phyloP scores from a whole-genome alignment of 2,113 vertebrate species.

The Chionodraco myersi region DNA sequence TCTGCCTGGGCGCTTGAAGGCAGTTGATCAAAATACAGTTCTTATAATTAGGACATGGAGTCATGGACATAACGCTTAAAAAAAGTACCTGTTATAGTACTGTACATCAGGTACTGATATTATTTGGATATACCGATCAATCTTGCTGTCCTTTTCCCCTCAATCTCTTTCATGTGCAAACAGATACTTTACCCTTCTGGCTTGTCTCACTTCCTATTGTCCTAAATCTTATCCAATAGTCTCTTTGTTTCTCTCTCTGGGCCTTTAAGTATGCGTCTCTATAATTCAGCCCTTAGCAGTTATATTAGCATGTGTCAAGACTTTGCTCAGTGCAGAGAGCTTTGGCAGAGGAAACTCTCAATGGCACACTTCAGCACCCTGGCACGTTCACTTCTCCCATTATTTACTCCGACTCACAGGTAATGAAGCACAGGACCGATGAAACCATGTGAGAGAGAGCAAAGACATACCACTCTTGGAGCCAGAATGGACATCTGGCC shows the following conservation, averaged over 20 bases:
- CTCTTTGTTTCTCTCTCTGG: constrained; percentile 28
- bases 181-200: not conserved
- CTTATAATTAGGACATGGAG: too few relatives aligned
- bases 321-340: constrained; percentile 43
- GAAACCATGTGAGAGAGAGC: constrained; percentile 43
- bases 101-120: constrained; percentile 3
- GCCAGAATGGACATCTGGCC: constrained; percentile 63
- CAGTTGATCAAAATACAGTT: too few relatives aligned
- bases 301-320: constrained; percentile 70
- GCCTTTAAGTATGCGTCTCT: constrained; percentile 44
- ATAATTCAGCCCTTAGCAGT: constrained; percentile 67
- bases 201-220: constrained; percentile 18
- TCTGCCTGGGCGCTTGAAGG: too few relatives aligned
- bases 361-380: constrained; percentile 61
- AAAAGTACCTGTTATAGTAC: not conserved
- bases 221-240: constrained; percentile 45
- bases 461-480: constrained; percentile 33
- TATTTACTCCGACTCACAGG: constrained; percentile 67
- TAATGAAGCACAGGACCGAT: constrained; percentile 62
- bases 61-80: too few relatives aligned
- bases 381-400: constrained; percentile 60
- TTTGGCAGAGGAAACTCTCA: constrained; percentile 50
- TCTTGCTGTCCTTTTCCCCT: constrained; percentile 4
- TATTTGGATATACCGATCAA: not conserved
- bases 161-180: constrained; percentile 1